phyloP scores from a whole-genome alignment of 2,797 vertebrate genomes.

The Neolamprologus multifasciatus region DNA sequence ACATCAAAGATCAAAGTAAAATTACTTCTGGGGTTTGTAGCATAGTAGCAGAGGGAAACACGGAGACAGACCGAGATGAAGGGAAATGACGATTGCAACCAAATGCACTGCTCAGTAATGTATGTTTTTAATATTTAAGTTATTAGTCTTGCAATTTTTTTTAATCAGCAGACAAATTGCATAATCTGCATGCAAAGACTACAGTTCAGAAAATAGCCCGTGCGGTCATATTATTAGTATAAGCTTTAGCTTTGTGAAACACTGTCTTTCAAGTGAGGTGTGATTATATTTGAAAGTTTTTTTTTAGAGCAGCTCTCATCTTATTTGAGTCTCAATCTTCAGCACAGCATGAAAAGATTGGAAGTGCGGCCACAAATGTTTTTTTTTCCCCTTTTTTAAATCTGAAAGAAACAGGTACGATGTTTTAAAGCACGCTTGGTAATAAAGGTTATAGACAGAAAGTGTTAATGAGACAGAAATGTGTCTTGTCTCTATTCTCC shows the following conservation, averaged over 20 bases:
- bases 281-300: background rate
- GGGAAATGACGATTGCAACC: background rate
- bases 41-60: background rate
- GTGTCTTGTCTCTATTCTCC: constrained; percentile 47
- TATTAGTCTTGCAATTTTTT: background rate
- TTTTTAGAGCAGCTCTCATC: background rate
- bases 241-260: background rate
- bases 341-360: background rate
- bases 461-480: constrained; percentile 67
- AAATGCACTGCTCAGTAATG: constrained; percentile 7
- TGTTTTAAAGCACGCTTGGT: background rate
- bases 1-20: constrained; percentile 6
- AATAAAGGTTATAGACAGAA: constrained; percentile 22
- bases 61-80: background rate
- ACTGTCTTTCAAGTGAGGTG: background rate
- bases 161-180: background rate
- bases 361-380: background rate
- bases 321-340: background rate
- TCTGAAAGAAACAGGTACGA: background rate
- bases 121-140: background rate
- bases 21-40: background rate
- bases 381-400: background rate
- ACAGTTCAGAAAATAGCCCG: background rate
- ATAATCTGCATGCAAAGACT: background rate
- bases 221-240: background rate